Conservation (phyloP, 1,140 invertebrate species). For the Pseudomyrmex gracilis region DNA sequence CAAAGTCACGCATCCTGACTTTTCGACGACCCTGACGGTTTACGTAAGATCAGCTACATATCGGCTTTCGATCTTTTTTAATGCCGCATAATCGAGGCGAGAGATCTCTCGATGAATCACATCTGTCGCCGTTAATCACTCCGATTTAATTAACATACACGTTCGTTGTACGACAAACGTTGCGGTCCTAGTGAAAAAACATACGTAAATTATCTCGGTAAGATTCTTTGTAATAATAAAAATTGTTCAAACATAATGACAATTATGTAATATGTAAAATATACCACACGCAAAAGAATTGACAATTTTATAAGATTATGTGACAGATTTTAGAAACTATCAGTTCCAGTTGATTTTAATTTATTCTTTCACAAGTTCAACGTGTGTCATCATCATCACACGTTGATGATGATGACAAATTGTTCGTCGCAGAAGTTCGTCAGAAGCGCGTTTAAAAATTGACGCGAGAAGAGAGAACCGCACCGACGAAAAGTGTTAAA, state of each 20-base stretch:
- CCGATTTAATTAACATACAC: not conserved
- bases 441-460: not conserved
- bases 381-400: not conserved
- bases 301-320: not conserved
- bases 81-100: not conserved
- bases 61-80: constrained; percentile 6
- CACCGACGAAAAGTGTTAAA: not conserved
- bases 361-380: not conserved
- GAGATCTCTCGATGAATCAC: not conserved
- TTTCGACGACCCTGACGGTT: constrained; percentile 57
- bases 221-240: too few relatives aligned
- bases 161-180: not conserved
- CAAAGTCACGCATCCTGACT: constrained; percentile 9
- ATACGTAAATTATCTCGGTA: not conserved
- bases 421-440: not conserved
- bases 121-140: not conserved
- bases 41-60: constrained; percentile 58
- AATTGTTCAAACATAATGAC: not conserved
- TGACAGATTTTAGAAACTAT: not conserved
- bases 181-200: not conserved
- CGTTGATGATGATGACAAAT: not conserved
- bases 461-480: not conserved
- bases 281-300: not conserved
- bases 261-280: constrained; percentile 4
- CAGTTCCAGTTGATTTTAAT: not conserved